A percentile compares a stretch with the other conserved stretches of the same genome.
Evolutionary conservation across 1,140 invertebrate genomes (phyloP).

Genomic region (Eubasilissa regina): DNA sequence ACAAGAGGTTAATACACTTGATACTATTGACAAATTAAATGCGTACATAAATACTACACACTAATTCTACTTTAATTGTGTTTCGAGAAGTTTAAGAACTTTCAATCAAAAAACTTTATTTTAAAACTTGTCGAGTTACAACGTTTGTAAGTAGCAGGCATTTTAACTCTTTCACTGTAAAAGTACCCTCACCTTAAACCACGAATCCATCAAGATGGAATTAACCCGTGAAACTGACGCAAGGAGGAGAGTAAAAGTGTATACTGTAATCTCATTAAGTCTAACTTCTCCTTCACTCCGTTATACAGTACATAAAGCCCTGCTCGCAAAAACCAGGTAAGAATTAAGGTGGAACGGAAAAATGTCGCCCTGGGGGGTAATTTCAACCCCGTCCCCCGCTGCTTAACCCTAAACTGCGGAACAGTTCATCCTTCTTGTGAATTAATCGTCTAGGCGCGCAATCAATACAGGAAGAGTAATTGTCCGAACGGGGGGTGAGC

Average conservation of each 20-base stretch:
- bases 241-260: conserved; percentile 26
- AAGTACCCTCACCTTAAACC: background rate
- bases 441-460: conserved; percentile 39
- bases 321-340: conserved; percentile 37
- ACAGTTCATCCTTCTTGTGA: conserved; percentile 46
- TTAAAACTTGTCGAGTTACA: no score
- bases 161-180: background rate
- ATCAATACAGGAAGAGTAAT: conserved; percentile 40
- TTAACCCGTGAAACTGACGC: conserved; percentile 4
- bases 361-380: conserved; percentile 43
- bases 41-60: no score
- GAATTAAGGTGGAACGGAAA: conserved; percentile 42
- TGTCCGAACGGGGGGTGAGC: background rate
- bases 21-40: no score
- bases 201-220: conserved; percentile 27
- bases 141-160: no score
- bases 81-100: no score
- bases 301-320: conserved; percentile 32
- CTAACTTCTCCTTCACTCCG: conserved; percentile 28
- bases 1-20: no score
- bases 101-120: no score
- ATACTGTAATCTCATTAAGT: conserved; percentile 37
- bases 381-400: conserved; percentile 20
- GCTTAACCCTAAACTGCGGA: conserved; percentile 47
- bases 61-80: no score